Percentiles rank a stretch among this genome's conserved stretches.
These are phyloP conservation scores for Ammospiza caudacuta DNA, from an alignment of 2,113 vertebrate species.

Conservation along the genomic window DNA sequence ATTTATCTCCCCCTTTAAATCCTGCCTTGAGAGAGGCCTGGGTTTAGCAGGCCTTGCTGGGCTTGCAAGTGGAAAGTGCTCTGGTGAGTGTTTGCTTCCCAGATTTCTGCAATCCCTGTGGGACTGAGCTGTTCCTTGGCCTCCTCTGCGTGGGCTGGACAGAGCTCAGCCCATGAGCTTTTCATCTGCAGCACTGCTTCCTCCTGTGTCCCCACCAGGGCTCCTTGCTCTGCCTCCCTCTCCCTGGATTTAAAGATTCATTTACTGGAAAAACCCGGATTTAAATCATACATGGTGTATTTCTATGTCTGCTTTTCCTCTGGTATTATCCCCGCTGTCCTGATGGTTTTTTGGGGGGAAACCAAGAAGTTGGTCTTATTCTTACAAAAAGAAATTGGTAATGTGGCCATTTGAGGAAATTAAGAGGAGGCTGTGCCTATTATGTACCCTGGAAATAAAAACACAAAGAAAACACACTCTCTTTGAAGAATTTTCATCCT, in stretches of 20 bases:
- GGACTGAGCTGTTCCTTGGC: background rate
- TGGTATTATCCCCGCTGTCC: rapidly evolving
- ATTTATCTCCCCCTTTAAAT: background rate
- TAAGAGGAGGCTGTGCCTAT: background rate
- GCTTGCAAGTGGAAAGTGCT: background rate
- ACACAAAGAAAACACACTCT: rapidly evolving
- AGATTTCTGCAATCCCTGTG: background rate
- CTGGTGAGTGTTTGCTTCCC: background rate
- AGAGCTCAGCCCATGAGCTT: background rate
- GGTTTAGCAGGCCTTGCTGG: background rate
- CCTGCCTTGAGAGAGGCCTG: background rate
- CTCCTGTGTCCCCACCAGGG: background rate
- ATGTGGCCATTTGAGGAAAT: background rate
- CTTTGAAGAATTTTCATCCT: background rate
- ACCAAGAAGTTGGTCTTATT: background rate
- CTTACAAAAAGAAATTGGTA: background rate
- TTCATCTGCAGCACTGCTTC: background rate
- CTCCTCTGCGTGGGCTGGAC: background rate
- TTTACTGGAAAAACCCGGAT: background rate
- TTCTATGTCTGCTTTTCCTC: background rate
- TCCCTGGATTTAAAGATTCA: too few species aligned
- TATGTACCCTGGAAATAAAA: background rate
- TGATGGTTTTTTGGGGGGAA: background rate
- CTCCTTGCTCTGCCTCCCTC: rapidly evolving
- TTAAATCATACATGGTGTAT: rapidly evolving